Evolutionary conservation across 2,888 invertebrate species (phyloP), one percentile per base, ranked within the genome.

Genomic region (Lumbricus terrestris): DNA sequence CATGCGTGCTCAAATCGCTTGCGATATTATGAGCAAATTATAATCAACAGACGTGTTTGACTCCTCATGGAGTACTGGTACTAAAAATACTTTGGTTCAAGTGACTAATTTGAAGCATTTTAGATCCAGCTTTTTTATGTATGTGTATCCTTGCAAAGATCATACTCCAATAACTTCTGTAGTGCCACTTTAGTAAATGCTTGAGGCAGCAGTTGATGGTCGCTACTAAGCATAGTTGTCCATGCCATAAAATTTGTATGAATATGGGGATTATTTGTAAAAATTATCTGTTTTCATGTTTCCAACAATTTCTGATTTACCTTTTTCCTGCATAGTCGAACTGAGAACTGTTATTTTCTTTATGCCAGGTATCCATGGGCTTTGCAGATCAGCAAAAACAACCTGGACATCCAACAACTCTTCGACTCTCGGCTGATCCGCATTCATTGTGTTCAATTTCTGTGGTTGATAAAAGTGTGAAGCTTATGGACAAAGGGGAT

Each of bases 381-480:
- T 94, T 94, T 91, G 89, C 91, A 40, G 95, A 95, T 94, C 94
- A 15, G 95, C 94, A 4, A 95, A 95, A 35, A 94, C 94, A 90
- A 93, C 96, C 96, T 0, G 96, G 96, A 20, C 95, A 95, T 23
- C 93, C 94, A 35, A 95, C 96, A 4, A 95, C 95, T 16, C 94
- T 96, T 54, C 95, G 95, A 69, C 94, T 96, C 18, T 95, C 95
- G 92, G 96, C 96, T 1, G 95, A 95, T 0, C 95, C 96, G 95
- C 35, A 90, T 34, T 96, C 96, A 0, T 93, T 96, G 1, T 96
- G 96, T 93, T 96, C 96, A 20, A 93, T 96, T 35, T 96, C 96
- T 0, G 96, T 96, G 1, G 95, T 96, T 0, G 96, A 96, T 93
- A 96, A 96, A 92, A 96, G 96, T 90, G 95, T 96, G 0, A 95